phyloP scores from a whole-genome alignment of 2,113 vertebrate genomes.

The Bubo blakistoni region DNA sequence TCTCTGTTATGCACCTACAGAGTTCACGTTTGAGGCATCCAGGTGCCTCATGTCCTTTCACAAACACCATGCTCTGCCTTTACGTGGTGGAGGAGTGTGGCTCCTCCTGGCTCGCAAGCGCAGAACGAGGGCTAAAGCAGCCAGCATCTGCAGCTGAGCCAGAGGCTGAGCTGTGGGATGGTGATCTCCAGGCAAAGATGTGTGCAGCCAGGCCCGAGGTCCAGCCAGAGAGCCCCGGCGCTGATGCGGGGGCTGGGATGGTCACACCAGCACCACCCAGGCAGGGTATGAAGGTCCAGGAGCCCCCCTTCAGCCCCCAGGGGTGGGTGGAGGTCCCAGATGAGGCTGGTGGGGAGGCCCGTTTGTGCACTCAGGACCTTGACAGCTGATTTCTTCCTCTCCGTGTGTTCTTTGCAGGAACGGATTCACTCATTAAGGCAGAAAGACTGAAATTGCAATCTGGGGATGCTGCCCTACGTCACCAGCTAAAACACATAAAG shows the following conservation, averaged over 20 bases:
- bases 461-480: background rate
- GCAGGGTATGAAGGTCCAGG: background rate
- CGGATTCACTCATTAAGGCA: background rate
- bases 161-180: too few relatives aligned
- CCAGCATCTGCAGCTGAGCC: too few relatives aligned
- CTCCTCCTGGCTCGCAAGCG: fast-evolving
- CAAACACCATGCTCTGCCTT: background rate
- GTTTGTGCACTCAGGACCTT: background rate
- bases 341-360: background rate
- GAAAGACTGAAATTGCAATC: conserved; percentile 13
- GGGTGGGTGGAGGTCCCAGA: background rate
- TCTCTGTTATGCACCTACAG: background rate
- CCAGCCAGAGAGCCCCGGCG: fast-evolving
- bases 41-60: background rate
- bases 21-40: background rate
- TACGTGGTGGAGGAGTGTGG: fast-evolving
- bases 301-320: fast-evolving
- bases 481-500: conserved; percentile 50
- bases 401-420: background rate
- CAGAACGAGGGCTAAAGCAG: background rate
- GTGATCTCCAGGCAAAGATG: background rate
- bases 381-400: background rate
- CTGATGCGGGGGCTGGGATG: fast-evolving
- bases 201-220: too few relatives aligned
- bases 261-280: background rate